phyloP scores from a whole-genome alignment of 2,797 vertebrate species.

The Phylloscopus collybita region DNA sequence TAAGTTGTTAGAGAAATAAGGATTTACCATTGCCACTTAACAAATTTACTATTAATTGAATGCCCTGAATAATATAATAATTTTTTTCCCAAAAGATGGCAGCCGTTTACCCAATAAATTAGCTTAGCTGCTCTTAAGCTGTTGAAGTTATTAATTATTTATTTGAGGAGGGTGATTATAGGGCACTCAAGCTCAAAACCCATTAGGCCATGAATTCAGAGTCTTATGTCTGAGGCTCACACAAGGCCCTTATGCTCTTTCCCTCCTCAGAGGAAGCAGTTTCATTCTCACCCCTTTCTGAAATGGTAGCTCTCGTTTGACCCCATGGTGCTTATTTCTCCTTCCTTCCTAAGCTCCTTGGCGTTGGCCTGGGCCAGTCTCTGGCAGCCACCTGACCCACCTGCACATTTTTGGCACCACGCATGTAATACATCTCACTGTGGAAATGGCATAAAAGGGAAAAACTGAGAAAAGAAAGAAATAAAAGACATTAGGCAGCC shows the following conservation, averaged over 20 bases:
- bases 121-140: background rate
- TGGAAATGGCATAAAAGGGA: background rate
- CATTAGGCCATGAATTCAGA: background rate
- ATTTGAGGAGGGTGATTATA: background rate
- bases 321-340: background rate
- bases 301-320: background rate
- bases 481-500: background rate
- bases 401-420: background rate
- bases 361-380: background rate
- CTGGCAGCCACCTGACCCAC: background rate
- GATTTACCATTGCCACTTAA: background rate
- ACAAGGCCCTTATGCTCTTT: background rate
- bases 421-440: background rate
- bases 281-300: background rate
- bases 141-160: background rate
- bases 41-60: background rate
- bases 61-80: background rate
- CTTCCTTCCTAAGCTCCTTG: background rate
- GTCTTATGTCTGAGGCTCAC: background rate
- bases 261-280: background rate
- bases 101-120: background rate
- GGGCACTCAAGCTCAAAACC: background rate
- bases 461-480: background rate
- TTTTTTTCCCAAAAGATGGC: background rate
- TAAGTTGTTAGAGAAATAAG: background rate